Evolutionary conservation across 1,140 invertebrate species (phyloP).

Genomic region (Patella vulgata): DNA sequence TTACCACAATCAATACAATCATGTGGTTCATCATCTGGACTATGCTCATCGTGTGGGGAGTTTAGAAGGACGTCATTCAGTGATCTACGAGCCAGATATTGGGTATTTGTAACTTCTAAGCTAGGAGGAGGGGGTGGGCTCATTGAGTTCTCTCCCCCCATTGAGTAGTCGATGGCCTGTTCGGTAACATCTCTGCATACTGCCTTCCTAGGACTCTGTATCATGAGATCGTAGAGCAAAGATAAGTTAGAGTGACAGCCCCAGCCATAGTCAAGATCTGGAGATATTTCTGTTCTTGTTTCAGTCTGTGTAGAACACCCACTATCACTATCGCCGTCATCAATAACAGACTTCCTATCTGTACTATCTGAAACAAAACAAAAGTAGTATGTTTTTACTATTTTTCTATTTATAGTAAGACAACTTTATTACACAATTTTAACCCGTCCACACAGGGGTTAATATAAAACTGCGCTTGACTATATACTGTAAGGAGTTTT

Average conservation of each 20-base stretch:
- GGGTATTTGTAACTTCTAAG: slow-evolving; percentile 13
- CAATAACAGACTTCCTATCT: slow-evolving; percentile 12
- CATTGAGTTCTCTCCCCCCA: slow-evolving; percentile 13
- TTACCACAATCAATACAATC: slow-evolving; percentile 65
- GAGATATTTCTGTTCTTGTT: slow-evolving; percentile 33
- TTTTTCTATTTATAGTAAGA: no score
- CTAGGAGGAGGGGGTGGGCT: background rate
- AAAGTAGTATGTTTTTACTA: no score
- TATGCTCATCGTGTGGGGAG: background rate
- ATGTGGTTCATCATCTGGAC: slow-evolving; percentile 30
- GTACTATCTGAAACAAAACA: background rate
- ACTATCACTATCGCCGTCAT: slow-evolving; percentile 47
- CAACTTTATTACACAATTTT: no score
- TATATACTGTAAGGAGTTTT: no score
- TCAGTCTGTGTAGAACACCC: slow-evolving; percentile 41
- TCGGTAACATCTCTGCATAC: slow-evolving; percentile 32
- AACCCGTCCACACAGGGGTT: no score
- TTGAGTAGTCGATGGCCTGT: slow-evolving; percentile 13
- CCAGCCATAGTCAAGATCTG: slow-evolving; percentile 43
- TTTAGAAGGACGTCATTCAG: slow-evolving; percentile 28
- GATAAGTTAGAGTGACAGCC: slow-evolving; percentile 39
- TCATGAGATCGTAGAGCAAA: slow-evolving; percentile 47
- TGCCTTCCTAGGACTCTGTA: slow-evolving; percentile 33
- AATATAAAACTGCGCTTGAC: no score
- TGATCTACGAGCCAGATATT: slow-evolving; percentile 18